Percentiles rank a stretch among this genome's conserved stretches.
These are phyloP conservation scores for Episyrphus balteatus DNA, from an alignment of 1,140 invertebrate species.

Conservation along the genomic window DNA sequence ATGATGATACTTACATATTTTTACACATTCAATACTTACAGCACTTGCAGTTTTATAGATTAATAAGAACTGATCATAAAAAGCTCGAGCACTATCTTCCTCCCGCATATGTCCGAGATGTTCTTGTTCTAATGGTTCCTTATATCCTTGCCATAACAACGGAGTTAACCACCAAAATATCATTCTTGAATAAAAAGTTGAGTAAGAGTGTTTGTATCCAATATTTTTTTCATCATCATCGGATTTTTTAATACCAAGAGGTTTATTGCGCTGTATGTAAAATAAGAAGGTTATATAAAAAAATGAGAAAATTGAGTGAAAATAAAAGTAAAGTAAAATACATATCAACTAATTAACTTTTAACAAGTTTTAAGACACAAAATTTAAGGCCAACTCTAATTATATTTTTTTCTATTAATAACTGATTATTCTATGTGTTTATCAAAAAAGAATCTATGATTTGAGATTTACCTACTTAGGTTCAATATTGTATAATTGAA, in stretches of 20 bases:
- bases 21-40: constrained; percentile 12
- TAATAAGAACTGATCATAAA: constrained; percentile 34
- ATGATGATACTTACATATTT: too few species aligned
- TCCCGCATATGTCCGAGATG: constrained; percentile 59
- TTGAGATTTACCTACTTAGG: too few species aligned
- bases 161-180: constrained; percentile 68
- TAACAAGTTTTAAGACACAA: background rate
- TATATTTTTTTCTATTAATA: background rate
- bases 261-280: constrained; percentile 20
- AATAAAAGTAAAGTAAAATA: constrained; percentile 3
- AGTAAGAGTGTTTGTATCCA: constrained; percentile 45
- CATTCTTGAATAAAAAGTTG: constrained; percentile 56
- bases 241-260: constrained; percentile 11
- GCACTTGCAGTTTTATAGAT: constrained; percentile 27
- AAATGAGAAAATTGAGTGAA: background rate
- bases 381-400: background rate
- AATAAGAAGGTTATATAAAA: background rate
- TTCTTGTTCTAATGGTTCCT: constrained; percentile 50
- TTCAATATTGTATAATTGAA: too few species aligned
- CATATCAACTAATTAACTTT: constrained; percentile 2
- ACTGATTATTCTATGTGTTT: background rate
- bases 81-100: constrained; percentile 41
- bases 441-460: too few species aligned
- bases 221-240: constrained; percentile 26
- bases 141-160: constrained; percentile 54